Conservation (phyloP, 2,113 vertebrate genomes). For the Thalassarche chlororhynchos region DNA sequence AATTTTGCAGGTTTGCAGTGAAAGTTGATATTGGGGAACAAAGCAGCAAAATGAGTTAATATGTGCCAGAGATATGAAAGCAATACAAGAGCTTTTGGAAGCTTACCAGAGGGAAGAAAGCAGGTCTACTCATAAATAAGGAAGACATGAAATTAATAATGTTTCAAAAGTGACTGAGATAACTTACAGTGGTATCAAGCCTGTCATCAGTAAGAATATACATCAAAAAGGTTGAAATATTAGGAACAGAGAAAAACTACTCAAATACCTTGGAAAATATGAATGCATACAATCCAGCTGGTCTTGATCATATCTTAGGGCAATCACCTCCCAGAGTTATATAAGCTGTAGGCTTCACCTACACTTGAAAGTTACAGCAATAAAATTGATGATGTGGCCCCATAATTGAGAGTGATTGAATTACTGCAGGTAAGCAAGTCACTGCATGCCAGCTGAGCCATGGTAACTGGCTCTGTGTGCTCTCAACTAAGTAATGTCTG, state of each 20-base stretch:
- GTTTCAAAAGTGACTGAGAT: slow-evolving; percentile 26
- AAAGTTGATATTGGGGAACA: neutral
- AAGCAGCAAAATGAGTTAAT: slow-evolving; percentile 31
- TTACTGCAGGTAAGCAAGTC: slow-evolving; percentile 9
- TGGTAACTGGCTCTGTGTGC: neutral
- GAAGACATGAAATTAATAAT: slow-evolving; percentile 38
- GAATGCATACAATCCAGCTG: neutral
- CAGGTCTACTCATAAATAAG: slow-evolving; percentile 21
- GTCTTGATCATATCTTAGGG: slow-evolving; percentile 1
- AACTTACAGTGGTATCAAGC: slow-evolving; percentile 15
- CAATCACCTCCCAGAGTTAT: neutral
- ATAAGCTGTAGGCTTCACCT: neutral
- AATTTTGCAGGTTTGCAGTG: neutral
- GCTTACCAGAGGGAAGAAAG: slow-evolving; percentile 28
- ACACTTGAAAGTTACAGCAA: neutral
- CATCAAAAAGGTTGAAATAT: slow-evolving; percentile 9
- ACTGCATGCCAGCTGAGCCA: neutral
- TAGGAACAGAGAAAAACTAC: neutral
- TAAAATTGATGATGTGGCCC: slow-evolving; percentile 17
- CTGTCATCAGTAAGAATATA: slow-evolving; percentile 49
- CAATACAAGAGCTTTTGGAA: slow-evolving; percentile 5
- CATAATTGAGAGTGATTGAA: neutral
- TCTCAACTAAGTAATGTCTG: neutral
- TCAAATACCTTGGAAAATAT: slow-evolving; percentile 12
- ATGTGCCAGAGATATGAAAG: slow-evolving; percentile 20